Evolutionary conservation across 2,888 invertebrate species (phyloP), one percentile per base, ranked within the genome.

Genomic region (Acronicta aceris): DNA sequence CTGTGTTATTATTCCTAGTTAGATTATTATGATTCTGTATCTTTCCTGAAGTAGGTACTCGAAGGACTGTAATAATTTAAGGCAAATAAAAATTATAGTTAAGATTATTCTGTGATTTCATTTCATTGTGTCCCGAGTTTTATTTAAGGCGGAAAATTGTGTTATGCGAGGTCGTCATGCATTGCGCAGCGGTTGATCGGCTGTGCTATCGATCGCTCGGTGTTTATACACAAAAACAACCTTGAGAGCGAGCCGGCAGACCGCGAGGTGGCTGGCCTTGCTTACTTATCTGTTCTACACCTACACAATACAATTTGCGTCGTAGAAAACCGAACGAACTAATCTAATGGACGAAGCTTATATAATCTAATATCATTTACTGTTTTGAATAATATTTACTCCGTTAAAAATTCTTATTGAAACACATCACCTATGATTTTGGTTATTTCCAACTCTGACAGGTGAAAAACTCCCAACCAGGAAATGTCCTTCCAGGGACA

Each of bases 181-280:
- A n/a, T 7, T 38, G 64, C 71, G 72, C 65, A 64, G 64, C 69
- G 71, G 65, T 46, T 59, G 60, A 54, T 55, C 71, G 76, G 67
- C 68, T 62, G 65, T 57, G 55, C 50, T 68, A 74, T 76, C 72
- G 78, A 78, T 69, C 62, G 60, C 62, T 54, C 63, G n/a, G 64
- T 93, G 93, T 93, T 94, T 94, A 92, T 85, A 94, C 87, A 94
- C 94, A 94, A 94, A 89, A 88, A 82, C 84, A 92, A 92, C 94
- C 94, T 94, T 94, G 94, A 80, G 61, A 63, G 65, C 51, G 27
- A 46, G 36, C 58, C 64, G 63, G 60, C 76, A 73, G 79, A 72
- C 79, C 59, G 77, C 80, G 82, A 84, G 87, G 85, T 86, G 66
- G 83, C 79, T 84, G 83, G 86, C 87, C 88, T 89, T 87, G 88